Percentiles rank a stretch among this genome's conserved stretches.
phyloP scores from a whole-genome alignment of 2,113 vertebrate genomes.

The Tympanuchus pallidicinctus region DNA sequence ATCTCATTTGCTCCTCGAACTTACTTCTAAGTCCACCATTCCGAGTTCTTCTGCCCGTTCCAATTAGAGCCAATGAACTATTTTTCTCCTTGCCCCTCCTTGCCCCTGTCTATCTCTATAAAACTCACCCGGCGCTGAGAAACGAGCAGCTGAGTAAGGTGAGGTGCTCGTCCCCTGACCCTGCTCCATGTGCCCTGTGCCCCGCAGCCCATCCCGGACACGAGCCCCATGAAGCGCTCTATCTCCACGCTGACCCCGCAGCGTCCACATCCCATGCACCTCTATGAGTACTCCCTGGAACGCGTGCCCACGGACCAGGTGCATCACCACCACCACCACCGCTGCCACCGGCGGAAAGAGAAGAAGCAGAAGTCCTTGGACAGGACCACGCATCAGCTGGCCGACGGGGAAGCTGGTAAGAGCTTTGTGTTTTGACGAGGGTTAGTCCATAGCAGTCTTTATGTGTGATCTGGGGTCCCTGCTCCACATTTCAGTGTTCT shows the following conservation, averaged over 20 bases:
- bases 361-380: conserved; percentile 92
- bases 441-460: neutral
- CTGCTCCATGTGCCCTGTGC: neutral
- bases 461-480: neutral
- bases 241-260: conserved; percentile 89
- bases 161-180: neutral
- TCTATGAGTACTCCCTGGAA: conserved; percentile 83
- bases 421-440: neutral
- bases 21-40: neutral
- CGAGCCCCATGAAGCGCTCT: conserved; percentile 92
- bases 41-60: neutral
- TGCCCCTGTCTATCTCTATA: neutral
- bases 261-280: conserved; percentile 81
- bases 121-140: neutral
- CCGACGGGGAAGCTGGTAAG: conserved; percentile 79
- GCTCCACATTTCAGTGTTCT: neutral
- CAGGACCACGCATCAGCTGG: conserved; percentile 78
- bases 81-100: conserved; percentile 4
- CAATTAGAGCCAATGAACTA: accelerated
- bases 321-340: conserved; percentile 91
- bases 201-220: conserved; percentile 85
- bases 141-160: neutral
- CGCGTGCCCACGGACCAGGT: conserved; percentile 79
- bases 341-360: conserved; percentile 89
- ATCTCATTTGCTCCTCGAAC: neutral